Percentiles rank a stretch among this genome's conserved stretches.
phyloP scores from a whole-genome alignment of 2,888 invertebrate species.

The Epinotia ramella region DNA sequence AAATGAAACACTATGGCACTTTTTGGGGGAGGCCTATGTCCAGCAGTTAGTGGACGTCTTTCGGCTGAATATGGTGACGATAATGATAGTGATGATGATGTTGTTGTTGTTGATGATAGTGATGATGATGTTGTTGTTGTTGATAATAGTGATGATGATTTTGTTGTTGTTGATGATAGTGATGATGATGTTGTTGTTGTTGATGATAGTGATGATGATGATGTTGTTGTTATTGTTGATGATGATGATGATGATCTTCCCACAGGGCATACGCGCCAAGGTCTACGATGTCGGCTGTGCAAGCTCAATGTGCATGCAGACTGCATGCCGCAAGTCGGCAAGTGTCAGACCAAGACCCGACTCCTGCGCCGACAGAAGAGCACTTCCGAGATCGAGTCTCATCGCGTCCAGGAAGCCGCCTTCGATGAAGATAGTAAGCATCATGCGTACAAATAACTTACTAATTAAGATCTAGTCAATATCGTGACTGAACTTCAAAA shows the following conservation, averaged over 20 bases:
- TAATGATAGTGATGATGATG: no score
- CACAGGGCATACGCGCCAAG: slow-evolving; percentile 95
- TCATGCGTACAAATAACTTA: not conserved
- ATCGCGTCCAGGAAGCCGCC: slow-evolving; percentile 86
- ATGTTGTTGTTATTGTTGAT: no score
- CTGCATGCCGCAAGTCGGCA: slow-evolving; percentile 92
- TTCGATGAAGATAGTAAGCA: slow-evolving; percentile 93
- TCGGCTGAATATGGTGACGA: no score
- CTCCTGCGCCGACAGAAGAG: slow-evolving; percentile 95
- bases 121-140: no score
- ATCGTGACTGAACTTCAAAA: slow-evolving; percentile 11
- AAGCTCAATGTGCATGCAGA: slow-evolving; percentile 96
- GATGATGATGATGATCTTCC: slow-evolving; percentile 37
- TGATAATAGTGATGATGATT: no score
- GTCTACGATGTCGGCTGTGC: slow-evolving; percentile 94
- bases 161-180: no score
- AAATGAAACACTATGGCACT: no score
- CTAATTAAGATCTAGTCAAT: not conserved
- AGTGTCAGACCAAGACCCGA: slow-evolving; percentile 94
- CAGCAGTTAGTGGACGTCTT: no score
- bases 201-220: no score
- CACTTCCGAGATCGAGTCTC: slow-evolving; percentile 92
- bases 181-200: no score
- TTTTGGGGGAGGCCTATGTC: no score
- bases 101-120: no score